Conservation (phyloP, 2,797 vertebrate genomes). For the Anguilla marmorata region DNA sequence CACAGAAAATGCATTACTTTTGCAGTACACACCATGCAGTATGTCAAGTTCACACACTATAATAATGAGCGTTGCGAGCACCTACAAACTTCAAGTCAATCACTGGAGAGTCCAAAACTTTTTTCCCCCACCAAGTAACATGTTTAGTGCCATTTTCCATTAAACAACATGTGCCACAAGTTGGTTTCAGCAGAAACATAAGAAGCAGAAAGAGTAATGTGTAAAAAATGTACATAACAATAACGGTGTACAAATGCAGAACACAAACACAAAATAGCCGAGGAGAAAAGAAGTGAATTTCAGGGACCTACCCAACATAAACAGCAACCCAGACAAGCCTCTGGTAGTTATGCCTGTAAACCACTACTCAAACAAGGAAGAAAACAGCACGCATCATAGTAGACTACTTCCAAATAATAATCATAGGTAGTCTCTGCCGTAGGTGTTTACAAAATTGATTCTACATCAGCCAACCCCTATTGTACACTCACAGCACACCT, state of each 20-base stretch:
- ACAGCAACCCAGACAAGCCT: not conserved
- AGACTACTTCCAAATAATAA: not conserved
- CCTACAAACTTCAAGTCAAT: not conserved
- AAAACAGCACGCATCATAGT: not conserved
- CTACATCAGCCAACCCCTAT: not conserved
- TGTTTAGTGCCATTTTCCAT: not conserved
- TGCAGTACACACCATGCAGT: not conserved
- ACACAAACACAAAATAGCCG: not conserved
- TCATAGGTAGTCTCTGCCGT: not conserved
- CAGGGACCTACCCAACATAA: not conserved
- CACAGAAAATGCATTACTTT: not conserved
- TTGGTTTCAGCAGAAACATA: not conserved
- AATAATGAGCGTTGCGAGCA: not conserved
- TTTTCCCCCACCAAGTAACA: not conserved
- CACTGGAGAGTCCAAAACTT: not conserved
- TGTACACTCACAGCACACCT: not conserved
- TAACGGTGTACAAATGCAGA: not conserved
- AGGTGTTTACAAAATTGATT: not conserved
- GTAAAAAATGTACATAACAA: not conserved
- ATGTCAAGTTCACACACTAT: not conserved
- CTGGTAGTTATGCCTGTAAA: not conserved
- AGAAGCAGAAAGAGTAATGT: not conserved
- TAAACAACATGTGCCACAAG: not conserved
- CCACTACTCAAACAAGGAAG: not conserved
- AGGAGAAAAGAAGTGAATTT: not conserved